Evolutionary conservation across 2,888 invertebrate species (phyloP).

Genomic region (Silvanus unidentatus): DNA sequence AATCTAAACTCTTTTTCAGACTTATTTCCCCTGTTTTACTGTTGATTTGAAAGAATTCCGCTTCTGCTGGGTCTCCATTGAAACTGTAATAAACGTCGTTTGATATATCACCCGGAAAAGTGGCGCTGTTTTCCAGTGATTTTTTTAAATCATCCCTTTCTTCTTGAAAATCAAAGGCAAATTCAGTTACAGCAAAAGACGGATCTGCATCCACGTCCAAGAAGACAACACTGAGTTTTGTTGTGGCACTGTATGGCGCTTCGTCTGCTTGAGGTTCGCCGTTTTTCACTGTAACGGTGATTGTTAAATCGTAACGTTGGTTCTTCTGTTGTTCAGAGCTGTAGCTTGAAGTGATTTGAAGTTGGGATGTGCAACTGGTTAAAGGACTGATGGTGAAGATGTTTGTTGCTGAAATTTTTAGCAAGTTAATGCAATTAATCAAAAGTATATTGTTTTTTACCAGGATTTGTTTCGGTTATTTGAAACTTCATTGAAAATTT

Average conservation of each 20-base stretch:
- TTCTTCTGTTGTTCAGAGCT: too few species aligned
- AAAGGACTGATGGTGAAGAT: slow-evolving; percentile 1
- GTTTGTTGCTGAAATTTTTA: too few species aligned
- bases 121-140: slow-evolving; percentile 6
- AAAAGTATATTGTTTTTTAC: background rate
- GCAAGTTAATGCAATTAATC: too few species aligned
- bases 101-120: background rate
- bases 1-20: slow-evolving; percentile 43
- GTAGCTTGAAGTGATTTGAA: too few species aligned
- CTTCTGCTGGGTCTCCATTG: too few species aligned
- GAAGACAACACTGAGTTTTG: slow-evolving; percentile 18
- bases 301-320: too few species aligned
- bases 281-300: slow-evolving; percentile 5
- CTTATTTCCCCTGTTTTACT: slow-evolving; percentile 17
- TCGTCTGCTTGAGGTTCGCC: slow-evolving; percentile 10
- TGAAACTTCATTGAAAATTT: slow-evolving; percentile 42
- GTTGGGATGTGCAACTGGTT: too few species aligned
- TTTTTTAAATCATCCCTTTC: slow-evolving; percentile 8
- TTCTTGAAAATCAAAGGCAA: slow-evolving; percentile 16
- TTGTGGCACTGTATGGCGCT: slow-evolving; percentile 13
- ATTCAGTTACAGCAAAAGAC: slow-evolving; percentile 13
- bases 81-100: too few species aligned
- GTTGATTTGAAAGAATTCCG: slow-evolving; percentile 19
- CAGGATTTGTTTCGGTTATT: background rate
- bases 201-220: slow-evolving; percentile 19